Evolutionary conservation across 2,113 vertebrate species (phyloP), one percentile per base, ranked within the genome.

Genomic region (Proterorhinus semilunaris): DNA sequence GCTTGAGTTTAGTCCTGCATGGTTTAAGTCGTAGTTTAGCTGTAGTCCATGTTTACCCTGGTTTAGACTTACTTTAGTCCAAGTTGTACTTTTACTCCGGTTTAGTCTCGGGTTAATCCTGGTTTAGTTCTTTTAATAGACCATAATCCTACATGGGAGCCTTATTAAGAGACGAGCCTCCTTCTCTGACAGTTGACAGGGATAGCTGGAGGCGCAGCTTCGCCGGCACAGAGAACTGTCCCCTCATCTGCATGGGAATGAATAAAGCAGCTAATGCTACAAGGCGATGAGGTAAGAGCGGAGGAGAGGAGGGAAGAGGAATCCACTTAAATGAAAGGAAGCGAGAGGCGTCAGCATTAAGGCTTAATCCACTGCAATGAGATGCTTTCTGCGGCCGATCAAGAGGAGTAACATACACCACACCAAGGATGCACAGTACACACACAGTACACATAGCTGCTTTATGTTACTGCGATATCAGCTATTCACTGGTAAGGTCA

Each of bases 311-410:
- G 74, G 55, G 74, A 73, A 76, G 75, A 85, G 80, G 84, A 82
- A 87, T 90, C 76, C 78, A 86, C 85, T 90, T 82, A 87, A 90
- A 86, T 81, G 71, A 90, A 91, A 85, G 71, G 82, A 84, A 85
- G 76, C 81, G 71, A 77, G 84, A 89, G 78, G 83, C 79, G 78
- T 87, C 85, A 87, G 87, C 83, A 83, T 84, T 86, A 88, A 76
- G 72, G 62, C 82, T 66, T 89, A 89, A 91, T 91, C 88, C 85
- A 86, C 86, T 86, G 87, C 88, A 90, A 85, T 87, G 71, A 83
- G 81, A 81, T 72, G 68, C 81, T 78, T 79, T 84, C 76, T 83
- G 76, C 74, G 86, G 88, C 88, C 87, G 88, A 75, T 9, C 68
- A 78, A 70, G 79, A 83, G 66, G 76, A 78, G 83, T 82, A 81